Conservation (phyloP, 2,888 invertebrate genomes). For the Branchellion lobata region DNA sequence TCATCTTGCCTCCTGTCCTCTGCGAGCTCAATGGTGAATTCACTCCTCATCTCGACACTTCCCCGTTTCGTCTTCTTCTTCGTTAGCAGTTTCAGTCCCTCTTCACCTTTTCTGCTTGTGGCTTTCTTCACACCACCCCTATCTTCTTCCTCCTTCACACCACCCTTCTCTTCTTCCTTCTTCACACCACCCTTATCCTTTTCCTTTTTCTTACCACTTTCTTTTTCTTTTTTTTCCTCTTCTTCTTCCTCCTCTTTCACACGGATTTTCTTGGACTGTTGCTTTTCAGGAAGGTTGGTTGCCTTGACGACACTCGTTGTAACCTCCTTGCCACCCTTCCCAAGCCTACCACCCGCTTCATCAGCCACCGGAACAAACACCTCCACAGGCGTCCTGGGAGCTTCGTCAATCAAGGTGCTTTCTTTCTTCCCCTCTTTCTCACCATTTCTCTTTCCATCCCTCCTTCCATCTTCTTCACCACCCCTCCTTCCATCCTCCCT, state of each 20-base stretch:
- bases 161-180: background rate
- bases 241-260: too few species aligned
- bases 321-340: background rate
- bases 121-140: background rate
- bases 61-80: background rate
- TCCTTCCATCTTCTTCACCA: too few species aligned
- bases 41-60: background rate
- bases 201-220: too few species aligned
- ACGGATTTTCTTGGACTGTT: background rate
- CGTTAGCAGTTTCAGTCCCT: background rate
- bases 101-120: background rate
- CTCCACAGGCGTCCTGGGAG: background rate
- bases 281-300: background rate
- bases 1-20: conserved; percentile 12
- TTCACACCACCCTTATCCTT: too few species aligned
- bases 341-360: too few species aligned
- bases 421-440: too few species aligned
- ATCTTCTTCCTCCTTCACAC: conserved; percentile 11
- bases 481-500: too few species aligned
- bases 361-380: too few species aligned
- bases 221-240: too few species aligned
- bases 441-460: too few species aligned
- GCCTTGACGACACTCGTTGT: background rate
- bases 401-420: background rate
- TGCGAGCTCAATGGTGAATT: background rate